phyloP scores from a whole-genome alignment of 2,113 vertebrate genomes.

The Corythornis cristatus region DNA sequence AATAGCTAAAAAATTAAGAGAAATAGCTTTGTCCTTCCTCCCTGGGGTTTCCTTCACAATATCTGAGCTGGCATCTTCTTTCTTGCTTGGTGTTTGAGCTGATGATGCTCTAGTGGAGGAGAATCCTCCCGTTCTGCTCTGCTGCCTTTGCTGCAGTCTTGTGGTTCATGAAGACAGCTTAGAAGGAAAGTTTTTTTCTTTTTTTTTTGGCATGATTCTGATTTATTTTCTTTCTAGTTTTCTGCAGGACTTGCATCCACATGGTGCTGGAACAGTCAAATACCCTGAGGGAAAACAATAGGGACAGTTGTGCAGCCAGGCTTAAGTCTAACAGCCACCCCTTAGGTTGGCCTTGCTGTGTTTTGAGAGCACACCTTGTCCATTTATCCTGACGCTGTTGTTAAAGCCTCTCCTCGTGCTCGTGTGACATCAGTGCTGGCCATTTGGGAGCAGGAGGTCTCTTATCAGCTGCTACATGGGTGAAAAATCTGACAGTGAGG shows the following conservation, averaged over 20 bases:
- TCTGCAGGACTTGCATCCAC: not conserved
- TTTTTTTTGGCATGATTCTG: not conserved
- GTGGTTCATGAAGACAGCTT: not conserved
- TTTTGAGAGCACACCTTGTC: not conserved
- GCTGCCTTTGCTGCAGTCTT: not conserved
- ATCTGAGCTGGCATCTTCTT: not conserved
- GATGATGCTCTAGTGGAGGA: not conserved
- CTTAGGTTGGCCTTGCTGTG: not conserved
- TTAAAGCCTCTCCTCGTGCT: not conserved
- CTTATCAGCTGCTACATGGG: not conserved
- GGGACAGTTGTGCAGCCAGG: not conserved
- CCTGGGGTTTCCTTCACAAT: not conserved
- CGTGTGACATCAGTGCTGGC: not conserved
- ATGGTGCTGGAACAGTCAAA: not conserved
- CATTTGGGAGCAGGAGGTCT: not conserved
- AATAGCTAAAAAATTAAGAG: no score
- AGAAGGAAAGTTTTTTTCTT: not conserved
- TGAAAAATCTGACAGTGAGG: not conserved
- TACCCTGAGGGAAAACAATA: not conserved
- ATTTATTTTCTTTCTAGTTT: not conserved
- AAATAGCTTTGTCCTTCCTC: not conserved
- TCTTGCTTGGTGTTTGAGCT: not conserved
- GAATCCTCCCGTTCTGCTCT: not conserved
- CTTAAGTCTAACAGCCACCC: not conserved
- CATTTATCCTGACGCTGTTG: no score